A percentile compares a stretch with the other conserved stretches of the same genome.
Evolutionary conservation across 2,888 invertebrate genomes (phyloP).

Genomic region (Smittia sp.): DNA sequence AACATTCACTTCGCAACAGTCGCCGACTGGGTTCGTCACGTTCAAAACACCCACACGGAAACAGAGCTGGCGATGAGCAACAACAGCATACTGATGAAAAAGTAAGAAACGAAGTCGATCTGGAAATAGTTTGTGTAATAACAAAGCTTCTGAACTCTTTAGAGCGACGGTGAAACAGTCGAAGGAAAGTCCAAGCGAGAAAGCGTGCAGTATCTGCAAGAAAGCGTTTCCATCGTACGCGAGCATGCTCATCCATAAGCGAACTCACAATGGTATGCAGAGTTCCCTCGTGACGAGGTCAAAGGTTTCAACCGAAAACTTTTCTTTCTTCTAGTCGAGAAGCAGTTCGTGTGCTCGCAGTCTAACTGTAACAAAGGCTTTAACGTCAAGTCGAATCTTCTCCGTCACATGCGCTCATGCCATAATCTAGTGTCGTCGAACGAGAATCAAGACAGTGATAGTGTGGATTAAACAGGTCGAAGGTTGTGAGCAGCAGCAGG

Average conservation of each 20-base stretch:
- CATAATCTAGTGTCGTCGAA: slow-evolving; percentile 62
- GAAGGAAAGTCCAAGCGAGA: slow-evolving; percentile 55
- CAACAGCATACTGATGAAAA: slow-evolving; percentile 65
- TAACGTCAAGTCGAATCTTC: slow-evolving; percentile 73
- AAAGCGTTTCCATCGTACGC: slow-evolving; percentile 76
- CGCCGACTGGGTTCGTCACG: slow-evolving; percentile 83
- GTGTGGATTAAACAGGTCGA: slow-evolving; percentile 33
- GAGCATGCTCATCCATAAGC: slow-evolving; percentile 73
- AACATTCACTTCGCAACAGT: slow-evolving; percentile 67
- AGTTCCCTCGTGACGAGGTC: background rate
- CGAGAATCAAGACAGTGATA: slow-evolving; percentile 44
- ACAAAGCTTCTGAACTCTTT: background rate
- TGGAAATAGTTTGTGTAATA: background rate
- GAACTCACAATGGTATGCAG: slow-evolving; percentile 66
- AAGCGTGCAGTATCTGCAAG: slow-evolving; percentile 66
- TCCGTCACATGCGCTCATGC: slow-evolving; percentile 70
- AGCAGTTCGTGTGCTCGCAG: slow-evolving; percentile 69
- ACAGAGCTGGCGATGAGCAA: slow-evolving; percentile 74
- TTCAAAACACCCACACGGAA: slow-evolving; percentile 80
- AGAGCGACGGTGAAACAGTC: slow-evolving; percentile 23
- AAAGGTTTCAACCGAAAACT: background rate
- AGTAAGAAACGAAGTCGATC: slow-evolving; percentile 56
- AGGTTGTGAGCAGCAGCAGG: no score
- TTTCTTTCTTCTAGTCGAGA: slow-evolving; percentile 58
- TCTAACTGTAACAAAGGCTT: slow-evolving; percentile 67